Base-by-base conservation (phyloP, 2,888 invertebrate species). In the Barypeithes pellucidus region DNA sequence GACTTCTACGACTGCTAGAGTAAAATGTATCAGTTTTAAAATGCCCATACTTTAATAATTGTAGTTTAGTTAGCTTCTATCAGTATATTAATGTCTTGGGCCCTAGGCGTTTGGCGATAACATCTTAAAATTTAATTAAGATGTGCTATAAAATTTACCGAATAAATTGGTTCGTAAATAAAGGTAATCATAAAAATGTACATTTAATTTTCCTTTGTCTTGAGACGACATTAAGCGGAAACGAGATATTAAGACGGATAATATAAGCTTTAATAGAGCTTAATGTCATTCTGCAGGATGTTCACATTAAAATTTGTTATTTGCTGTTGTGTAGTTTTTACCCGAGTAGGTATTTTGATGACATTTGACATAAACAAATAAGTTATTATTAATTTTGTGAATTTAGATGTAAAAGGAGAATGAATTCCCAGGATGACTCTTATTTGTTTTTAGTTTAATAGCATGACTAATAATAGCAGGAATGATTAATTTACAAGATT, bases 211-310 rank as follows among this genome's bases (percentile, higher is more conserved):
- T 57, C 41, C 60, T 67, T 67, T 67, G 67, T 67, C 66, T 66
- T 54, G 47, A 50, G 43, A 16, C 45, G 18, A 29, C 45, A 12
- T 39, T 45, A 24, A 67, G 20, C 67, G 67, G 67, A 67, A 67
- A 67, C 43, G 60, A 47, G 45, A 60, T 67, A 60, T 67, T 67
- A 60, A 67, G 67, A 67, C 50, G 43, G 67, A 67, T 67, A 60
- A 60, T 67, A 60, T 60, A 47, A 50, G 29, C 52, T 20, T 60
- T 69, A 69, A 69, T 62, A 41, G 43, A 68, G 60, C n/a, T 61
- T 69, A 69, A 69, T 69, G 41, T 69, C 60, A 50, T 36, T 61
- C 16, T 33, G 24, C 68, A 69, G 68, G 68, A 69, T 61, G 68
- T 60, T 66, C 66, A 66, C 66, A 54, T 43, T 54, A 41, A 66